Evolutionary conservation across 1,140 invertebrate species (phyloP).

Genomic region (Camponotus vicinus): DNA sequence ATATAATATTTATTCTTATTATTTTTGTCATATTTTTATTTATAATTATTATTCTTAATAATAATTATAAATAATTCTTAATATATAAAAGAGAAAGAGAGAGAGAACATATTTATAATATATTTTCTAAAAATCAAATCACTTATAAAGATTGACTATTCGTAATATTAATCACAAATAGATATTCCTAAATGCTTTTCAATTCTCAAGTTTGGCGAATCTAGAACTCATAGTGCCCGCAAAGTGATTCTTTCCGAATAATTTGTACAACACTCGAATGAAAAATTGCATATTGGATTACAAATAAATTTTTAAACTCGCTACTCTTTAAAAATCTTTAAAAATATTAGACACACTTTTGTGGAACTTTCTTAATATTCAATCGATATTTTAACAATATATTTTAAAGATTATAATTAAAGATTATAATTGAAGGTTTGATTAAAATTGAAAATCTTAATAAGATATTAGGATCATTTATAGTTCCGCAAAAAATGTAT

Average conservation of each 20-base stretch:
- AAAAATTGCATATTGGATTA: background rate
- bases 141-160: constrained; percentile 61
- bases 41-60: too few species aligned
- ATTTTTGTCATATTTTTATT: too few species aligned
- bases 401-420: too few species aligned
- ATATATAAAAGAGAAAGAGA: background rate
- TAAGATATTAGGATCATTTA: too few species aligned
- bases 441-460: too few species aligned
- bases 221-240: constrained; percentile 10
- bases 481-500: too few species aligned
- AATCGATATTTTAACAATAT: too few species aligned
- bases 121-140: constrained; percentile 69
- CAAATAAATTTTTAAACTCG: background rate
- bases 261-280: constrained; percentile 58
- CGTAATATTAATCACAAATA: constrained; percentile 85
- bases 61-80: too few species aligned
- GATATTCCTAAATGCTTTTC: constrained; percentile 87
- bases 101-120: constrained; percentile 25
- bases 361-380: background rate
- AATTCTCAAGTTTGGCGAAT: constrained; percentile 75
- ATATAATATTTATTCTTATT: too few species aligned
- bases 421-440: too few species aligned
- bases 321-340: background rate
- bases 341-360: background rate
- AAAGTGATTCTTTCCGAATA: constrained; percentile 55